Conservation (phyloP, 2,113 vertebrate genomes). For the Argyrosomus japonicus region DNA sequence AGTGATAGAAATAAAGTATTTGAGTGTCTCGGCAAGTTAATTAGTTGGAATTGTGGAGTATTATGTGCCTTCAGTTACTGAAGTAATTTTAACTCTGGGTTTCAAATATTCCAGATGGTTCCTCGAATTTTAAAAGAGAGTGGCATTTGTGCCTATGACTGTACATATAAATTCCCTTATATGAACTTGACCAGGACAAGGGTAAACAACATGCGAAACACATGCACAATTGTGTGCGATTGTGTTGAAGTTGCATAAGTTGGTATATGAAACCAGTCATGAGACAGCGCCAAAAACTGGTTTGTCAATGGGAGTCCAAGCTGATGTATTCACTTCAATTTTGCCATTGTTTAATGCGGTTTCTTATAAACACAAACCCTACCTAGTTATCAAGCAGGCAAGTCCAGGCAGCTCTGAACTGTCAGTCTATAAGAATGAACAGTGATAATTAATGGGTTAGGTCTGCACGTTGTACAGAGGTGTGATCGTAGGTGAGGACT, state of each 20-base stretch:
- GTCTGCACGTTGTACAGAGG: too few species aligned
- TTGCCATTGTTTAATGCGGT: conserved; percentile 22
- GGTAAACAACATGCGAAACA: background rate
- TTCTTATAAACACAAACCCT: background rate
- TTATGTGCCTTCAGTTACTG: too few species aligned
- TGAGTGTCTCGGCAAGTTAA: too few species aligned
- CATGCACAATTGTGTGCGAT: background rate
- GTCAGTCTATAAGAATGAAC: background rate
- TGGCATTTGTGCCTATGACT: background rate
- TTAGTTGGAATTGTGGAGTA: too few species aligned
- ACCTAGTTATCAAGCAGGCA: background rate
- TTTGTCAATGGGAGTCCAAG: conserved; percentile 4
- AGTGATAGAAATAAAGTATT: background rate
- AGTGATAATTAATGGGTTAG: background rate
- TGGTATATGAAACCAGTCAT: conserved; percentile 22
- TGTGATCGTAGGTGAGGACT: background rate
- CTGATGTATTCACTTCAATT: background rate
- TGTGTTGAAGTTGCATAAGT: background rate
- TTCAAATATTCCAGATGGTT: background rate
- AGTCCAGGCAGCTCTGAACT: background rate
- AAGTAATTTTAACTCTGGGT: background rate
- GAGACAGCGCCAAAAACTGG: conserved; percentile 36
- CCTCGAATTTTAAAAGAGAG: too few species aligned
- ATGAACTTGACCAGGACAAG: too few species aligned
- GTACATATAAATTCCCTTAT: background rate